Evolutionary conservation across 92 coral and sea anemone genomes (phyloP).

Genomic region (Pocillopora grandis): DNA sequence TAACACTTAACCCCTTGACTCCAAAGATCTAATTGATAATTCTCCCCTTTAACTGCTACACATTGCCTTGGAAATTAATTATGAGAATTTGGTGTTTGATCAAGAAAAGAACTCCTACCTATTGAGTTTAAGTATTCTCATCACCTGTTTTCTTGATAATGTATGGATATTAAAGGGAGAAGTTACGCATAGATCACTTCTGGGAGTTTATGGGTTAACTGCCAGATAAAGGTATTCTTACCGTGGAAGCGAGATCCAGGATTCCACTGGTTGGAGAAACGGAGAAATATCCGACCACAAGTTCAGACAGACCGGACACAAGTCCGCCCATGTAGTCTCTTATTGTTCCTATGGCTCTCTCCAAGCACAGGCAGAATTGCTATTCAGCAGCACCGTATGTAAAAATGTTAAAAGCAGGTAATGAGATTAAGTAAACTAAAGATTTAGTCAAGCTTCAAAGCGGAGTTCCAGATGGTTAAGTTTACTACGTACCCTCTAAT

Average conservation of each 20-base stretch:
- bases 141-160: too few relatives aligned
- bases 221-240: slow-evolving; percentile 1
- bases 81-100: too few relatives aligned
- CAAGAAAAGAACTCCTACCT: too few relatives aligned
- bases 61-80: too few relatives aligned
- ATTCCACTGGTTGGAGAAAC: slow-evolving; percentile 66
- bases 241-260: slow-evolving; percentile 84
- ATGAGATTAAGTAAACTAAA: background rate
- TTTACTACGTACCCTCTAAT: too few relatives aligned
- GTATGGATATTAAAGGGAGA: too few relatives aligned
- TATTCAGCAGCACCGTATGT: background rate
- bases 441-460: background rate
- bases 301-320: slow-evolving; percentile 73
- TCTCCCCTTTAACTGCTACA: too few relatives aligned
- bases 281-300: slow-evolving; percentile 67
- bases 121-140: too few relatives aligned
- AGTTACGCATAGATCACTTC: too few relatives aligned
- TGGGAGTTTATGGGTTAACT: too few relatives aligned
- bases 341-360: slow-evolving; percentile 89
- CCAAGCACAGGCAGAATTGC: slow-evolving; percentile 92
- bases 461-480: background rate
- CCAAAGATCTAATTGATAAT: too few relatives aligned
- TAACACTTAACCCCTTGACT: too few relatives aligned
- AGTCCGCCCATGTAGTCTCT: slow-evolving; percentile 93
- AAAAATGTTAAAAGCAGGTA: background rate